A percentile compares a stretch with the other conserved stretches of the same genome.
Evolutionary conservation across 2,113 vertebrate genomes (phyloP).

Genomic region (Okapia johnstoni): DNA sequence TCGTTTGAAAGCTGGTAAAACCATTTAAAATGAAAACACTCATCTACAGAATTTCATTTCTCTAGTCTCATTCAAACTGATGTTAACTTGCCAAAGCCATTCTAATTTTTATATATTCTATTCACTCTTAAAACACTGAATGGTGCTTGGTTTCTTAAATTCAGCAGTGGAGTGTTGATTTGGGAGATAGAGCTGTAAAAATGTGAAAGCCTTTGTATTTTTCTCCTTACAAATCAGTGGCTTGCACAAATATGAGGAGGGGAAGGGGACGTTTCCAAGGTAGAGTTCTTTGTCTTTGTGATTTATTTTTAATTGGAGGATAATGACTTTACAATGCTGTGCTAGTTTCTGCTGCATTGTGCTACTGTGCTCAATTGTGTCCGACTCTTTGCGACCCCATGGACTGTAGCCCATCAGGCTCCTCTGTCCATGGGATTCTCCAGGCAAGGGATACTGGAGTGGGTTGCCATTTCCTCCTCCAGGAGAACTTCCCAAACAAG

Average conservation of each 20-base stretch:
- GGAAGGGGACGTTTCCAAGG: slow-evolving; percentile 7
- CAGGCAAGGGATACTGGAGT: background rate
- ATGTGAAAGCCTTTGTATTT: slow-evolving; percentile 27
- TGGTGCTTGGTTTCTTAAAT: slow-evolving; percentile 41
- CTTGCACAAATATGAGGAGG: background rate
- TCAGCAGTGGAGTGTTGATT: slow-evolving; percentile 49
- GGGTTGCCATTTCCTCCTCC: background rate
- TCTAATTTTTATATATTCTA: slow-evolving; percentile 43
- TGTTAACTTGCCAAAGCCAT: slow-evolving; percentile 41
- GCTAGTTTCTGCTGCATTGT: background rate
- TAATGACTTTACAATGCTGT: background rate
- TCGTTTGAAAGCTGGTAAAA: slow-evolving; percentile 43
- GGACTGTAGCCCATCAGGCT: background rate
- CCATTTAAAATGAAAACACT: slow-evolving; percentile 34
- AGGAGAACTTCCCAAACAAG: background rate
- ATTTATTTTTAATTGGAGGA: background rate
- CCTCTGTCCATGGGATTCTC: background rate
- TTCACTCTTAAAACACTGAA: slow-evolving; percentile 50
- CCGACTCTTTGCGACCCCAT: background rate
- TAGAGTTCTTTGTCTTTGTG: background rate
- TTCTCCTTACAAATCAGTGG: slow-evolving; percentile 19
- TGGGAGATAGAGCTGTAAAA: slow-evolving; percentile 12
- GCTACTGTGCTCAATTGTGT: background rate
- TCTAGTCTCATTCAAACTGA: slow-evolving; percentile 41
- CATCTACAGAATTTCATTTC: slow-evolving; percentile 53